Conservation (phyloP, 2,797 vertebrate species). For the Sebastes goodei region DNA sequence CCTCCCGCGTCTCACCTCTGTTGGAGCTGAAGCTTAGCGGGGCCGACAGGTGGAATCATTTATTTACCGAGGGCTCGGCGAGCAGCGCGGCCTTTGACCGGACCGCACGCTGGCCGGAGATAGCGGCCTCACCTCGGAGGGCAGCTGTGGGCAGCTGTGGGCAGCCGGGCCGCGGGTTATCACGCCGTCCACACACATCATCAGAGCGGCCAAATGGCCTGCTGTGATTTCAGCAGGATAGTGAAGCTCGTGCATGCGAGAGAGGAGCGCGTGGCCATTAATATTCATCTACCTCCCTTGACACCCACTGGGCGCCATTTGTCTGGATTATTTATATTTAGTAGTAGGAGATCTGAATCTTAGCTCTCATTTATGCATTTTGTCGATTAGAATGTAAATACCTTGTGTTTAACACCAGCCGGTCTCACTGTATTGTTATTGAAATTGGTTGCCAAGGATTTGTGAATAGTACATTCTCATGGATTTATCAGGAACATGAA, state of each 20-base stretch:
- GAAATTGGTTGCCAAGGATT: neutral
- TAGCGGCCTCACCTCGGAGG: slow-evolving; percentile 22
- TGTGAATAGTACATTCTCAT: neutral
- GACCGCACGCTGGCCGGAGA: slow-evolving; percentile 52
- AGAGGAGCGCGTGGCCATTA: slow-evolving; percentile 3
- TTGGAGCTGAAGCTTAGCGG: slow-evolving; percentile 53
- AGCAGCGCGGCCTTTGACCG: slow-evolving; percentile 46
- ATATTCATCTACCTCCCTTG: slow-evolving; percentile 21
- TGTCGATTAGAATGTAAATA: neutral
- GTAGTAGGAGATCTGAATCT: neutral
- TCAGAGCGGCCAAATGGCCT: slow-evolving; percentile 1
- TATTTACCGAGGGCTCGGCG: slow-evolving; percentile 64
- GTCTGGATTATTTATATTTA: neutral
- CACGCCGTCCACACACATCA: slow-evolving; percentile 12
- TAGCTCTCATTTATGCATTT: neutral
- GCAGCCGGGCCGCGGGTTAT: slow-evolving; percentile 15
- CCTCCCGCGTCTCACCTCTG: neutral
- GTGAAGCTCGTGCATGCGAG: neutral
- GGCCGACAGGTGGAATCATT: slow-evolving; percentile 73
- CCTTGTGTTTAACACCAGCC: neutral
- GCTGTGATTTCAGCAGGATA: slow-evolving; percentile 29
- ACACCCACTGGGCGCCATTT: neutral
- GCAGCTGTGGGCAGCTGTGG: slow-evolving; percentile 19
- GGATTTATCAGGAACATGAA: neutral
- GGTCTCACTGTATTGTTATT: neutral